Evolutionary conservation across 2,113 vertebrate genomes (phyloP).

Genomic region (Perca fluviatilis): DNA sequence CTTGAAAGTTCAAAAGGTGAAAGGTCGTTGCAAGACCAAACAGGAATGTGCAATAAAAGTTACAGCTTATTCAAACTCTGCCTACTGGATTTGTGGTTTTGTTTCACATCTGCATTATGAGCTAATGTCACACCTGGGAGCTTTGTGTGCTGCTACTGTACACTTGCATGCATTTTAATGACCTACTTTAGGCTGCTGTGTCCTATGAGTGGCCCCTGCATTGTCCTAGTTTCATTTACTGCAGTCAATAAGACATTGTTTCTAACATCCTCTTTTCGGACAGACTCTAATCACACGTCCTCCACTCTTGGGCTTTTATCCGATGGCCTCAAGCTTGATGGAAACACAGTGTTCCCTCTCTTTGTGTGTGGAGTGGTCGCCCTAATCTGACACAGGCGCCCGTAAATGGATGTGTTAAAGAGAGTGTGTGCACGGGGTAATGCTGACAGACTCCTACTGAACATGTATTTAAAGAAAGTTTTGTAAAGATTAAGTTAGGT

Average conservation of each 20-base stretch:
- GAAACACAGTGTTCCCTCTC: conserved; percentile 29
- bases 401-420: neutral
- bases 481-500: neutral
- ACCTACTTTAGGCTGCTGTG: conserved; percentile 48
- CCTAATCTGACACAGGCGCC: conserved; percentile 1
- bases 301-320: conserved; percentile 24
- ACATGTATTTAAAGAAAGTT: neutral
- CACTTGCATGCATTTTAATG: conserved; percentile 33
- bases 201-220: conserved; percentile 54
- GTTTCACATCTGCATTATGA: conserved; percentile 30
- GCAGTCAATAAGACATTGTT: conserved; percentile 17
- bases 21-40: conserved; percentile 85
- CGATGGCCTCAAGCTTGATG: conserved; percentile 3
- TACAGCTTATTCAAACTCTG: conserved; percentile 85
- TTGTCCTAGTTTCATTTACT: conserved; percentile 48
- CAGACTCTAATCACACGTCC: conserved; percentile 7
- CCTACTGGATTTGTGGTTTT: conserved; percentile 67
- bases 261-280: conserved; percentile 21
- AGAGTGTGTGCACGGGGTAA: neutral
- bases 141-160: neutral
- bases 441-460: neutral
- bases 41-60: conserved; percentile 91
- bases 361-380: neutral
- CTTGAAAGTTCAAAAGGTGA: conserved; percentile 72
- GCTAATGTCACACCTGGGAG: conserved; percentile 21